Conservation (phyloP, 2,113 vertebrate genomes). For the Charadrius vociferus region DNA sequence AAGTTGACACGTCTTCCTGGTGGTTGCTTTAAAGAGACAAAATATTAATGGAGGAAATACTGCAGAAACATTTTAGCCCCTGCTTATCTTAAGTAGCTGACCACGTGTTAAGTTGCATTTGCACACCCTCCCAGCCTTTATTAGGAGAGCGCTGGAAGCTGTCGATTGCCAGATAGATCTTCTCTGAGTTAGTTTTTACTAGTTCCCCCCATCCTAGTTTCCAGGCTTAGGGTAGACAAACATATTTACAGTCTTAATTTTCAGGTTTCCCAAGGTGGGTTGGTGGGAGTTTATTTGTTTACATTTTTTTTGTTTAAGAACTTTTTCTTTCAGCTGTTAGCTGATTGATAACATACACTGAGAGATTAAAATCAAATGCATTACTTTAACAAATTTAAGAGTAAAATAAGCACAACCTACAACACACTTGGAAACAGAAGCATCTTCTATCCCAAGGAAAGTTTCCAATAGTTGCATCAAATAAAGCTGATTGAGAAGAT, state of each 20-base stretch:
- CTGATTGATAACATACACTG: not conserved
- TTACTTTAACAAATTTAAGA: not conserved
- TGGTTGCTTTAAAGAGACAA: not conserved
- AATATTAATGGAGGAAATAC: not conserved
- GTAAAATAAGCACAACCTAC: not conserved
- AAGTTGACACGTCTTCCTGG: not conserved
- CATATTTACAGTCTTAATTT: not conserved
- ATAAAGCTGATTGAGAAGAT: not conserved
- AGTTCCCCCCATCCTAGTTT: not conserved
- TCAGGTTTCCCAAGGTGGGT: not conserved
- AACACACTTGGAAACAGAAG: not conserved
- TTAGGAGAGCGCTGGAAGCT: not conserved
- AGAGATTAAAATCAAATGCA: not conserved
- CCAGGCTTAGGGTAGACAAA: not conserved
- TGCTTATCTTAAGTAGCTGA: slow-evolving; percentile 4
- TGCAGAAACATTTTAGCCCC: slow-evolving; percentile 24
- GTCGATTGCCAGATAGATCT: not conserved
- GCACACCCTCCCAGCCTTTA: not conserved
- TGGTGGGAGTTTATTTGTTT: accelerated
- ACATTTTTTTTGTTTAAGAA: not conserved
- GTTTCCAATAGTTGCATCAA: not conserved
- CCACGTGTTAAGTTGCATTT: not conserved
- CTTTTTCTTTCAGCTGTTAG: not conserved
- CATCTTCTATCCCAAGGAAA: not conserved
- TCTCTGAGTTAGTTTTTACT: not conserved